Conservation (phyloP, 2,888 invertebrate species). For the Lithophane ornitopus region DNA sequence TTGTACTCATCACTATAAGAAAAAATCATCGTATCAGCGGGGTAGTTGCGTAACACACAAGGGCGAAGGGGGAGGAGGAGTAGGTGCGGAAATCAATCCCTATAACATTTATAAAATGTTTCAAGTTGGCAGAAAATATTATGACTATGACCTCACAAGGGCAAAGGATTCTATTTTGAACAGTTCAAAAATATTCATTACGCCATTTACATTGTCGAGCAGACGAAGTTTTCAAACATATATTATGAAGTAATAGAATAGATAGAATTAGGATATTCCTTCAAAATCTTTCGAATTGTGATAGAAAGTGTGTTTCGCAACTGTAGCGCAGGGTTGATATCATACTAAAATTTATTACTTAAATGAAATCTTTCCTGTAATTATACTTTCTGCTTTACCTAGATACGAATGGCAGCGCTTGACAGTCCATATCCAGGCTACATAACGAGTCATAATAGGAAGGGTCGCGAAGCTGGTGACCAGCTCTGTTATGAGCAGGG, state of each 20-base stretch:
- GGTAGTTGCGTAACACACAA: neutral
- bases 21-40: neutral
- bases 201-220: neutral
- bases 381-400: conserved; percentile 39
- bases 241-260: neutral
- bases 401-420: conserved; percentile 83
- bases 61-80: too few relatives aligned
- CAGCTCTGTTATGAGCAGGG: conserved; percentile 77
- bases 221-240: neutral
- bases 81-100: too few relatives aligned
- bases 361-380: neutral
- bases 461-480: conserved; percentile 75
- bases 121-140: too few relatives aligned
- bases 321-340: neutral
- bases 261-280: neutral
- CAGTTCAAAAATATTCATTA: neutral
- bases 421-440: conserved; percentile 80
- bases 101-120: too few relatives aligned
- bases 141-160: neutral
- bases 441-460: conserved; percentile 63
- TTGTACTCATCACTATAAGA: neutral
- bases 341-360: neutral
- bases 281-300: too few relatives aligned
- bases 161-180: neutral
- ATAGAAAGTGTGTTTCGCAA: too few relatives aligned